A percentile compares a stretch with the other conserved stretches of the same genome.
Conservation (phyloP, 2,888 invertebrate genomes). For the Microctonus brassicae region DNA sequence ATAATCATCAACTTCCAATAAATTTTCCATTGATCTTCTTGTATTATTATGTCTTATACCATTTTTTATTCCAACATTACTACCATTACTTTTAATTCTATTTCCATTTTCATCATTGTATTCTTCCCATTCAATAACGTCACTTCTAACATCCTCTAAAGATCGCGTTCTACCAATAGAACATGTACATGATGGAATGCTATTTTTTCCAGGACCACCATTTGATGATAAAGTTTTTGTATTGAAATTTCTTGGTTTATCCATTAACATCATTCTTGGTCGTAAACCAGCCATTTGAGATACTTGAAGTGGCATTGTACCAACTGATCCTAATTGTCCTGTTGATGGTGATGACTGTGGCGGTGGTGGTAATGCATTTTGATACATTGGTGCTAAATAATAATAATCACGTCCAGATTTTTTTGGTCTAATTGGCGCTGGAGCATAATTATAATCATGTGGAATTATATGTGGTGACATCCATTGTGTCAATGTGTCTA, state of each 20-base stretch:
- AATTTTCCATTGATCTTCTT: constrained; percentile 81
- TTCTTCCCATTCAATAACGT: constrained; percentile 76
- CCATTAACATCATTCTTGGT: constrained; percentile 64
- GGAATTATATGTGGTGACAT: constrained; percentile 71
- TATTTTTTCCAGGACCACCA: constrained; percentile 50
- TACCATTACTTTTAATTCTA: constrained; percentile 67
- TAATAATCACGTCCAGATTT: constrained; percentile 73
- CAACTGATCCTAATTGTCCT: background rate
- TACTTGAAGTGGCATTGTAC: constrained; percentile 46
- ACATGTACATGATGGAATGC: constrained; percentile 73
- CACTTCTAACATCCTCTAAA: constrained; percentile 80
- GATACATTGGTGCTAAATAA: constrained; percentile 79
- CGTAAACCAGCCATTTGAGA: constrained; percentile 56
- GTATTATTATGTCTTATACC: constrained; percentile 72
- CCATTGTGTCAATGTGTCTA: constrained; percentile 71
- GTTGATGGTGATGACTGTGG: constrained; percentile 30
- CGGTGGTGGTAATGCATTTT: constrained; percentile 77
- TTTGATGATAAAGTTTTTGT: constrained; percentile 61
- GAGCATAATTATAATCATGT: constrained; percentile 72
- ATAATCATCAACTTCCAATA: constrained; percentile 69
- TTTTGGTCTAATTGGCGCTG: constrained; percentile 67
- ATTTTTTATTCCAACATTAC: constrained; percentile 65
- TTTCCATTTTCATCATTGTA: constrained; percentile 77
- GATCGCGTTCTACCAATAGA: constrained; percentile 76
- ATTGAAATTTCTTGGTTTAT: constrained; percentile 55